Conservation (phyloP, 1,140 invertebrate species). For the Calliphora vicina region DNA sequence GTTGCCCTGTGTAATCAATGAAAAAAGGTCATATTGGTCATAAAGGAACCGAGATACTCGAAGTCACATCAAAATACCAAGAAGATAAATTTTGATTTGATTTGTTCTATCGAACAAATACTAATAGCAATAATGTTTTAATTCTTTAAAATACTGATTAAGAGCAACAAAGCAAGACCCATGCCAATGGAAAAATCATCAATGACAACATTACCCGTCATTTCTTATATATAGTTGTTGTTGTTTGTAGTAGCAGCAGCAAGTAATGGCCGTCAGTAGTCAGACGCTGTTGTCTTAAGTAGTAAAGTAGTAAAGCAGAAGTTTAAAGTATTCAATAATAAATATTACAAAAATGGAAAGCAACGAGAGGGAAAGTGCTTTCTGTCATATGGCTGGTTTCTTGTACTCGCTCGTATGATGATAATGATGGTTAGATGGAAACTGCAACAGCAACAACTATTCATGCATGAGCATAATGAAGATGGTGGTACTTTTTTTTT, state of each 20-base stretch:
- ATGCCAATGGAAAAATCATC: not conserved
- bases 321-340: slow-evolving; percentile 18
- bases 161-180: not conserved
- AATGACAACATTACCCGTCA: not conserved
- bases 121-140: too few species aligned
- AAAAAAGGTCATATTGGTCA: too few species aligned
- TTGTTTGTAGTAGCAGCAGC: not conserved
- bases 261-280: not conserved
- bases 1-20: too few species aligned
- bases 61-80: too few species aligned
- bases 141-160: not conserved
- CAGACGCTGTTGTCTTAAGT: slow-evolving; percentile 23
- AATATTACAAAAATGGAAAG: slow-evolving; percentile 49
- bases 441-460: not conserved
- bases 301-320: slow-evolving; percentile 40
- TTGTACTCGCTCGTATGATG: not conserved
- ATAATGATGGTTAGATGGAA: not conserved
- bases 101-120: too few species aligned
- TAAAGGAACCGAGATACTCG: too few species aligned
- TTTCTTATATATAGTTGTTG: not conserved
- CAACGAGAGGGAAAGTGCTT: slow-evolving; percentile 55
- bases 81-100: too few species aligned
- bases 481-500: not conserved
- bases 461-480: not conserved
- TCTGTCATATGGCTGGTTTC: not conserved